These are phyloP conservation scores for Lithophane semibrunnea DNA, from an alignment of 2,888 invertebrate genomes.

Conservation along the genomic window DNA sequence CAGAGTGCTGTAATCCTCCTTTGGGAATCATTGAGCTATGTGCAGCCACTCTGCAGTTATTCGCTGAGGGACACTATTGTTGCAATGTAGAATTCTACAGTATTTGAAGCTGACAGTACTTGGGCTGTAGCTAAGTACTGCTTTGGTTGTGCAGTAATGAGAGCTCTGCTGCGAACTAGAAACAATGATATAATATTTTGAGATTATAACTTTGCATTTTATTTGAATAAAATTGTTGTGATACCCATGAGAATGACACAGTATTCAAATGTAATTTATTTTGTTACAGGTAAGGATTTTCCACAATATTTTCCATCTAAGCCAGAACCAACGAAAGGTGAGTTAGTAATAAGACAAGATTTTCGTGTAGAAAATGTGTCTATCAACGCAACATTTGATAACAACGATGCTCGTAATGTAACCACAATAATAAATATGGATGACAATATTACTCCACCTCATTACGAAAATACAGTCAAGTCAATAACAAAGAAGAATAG, in stretches of 20 bases:
- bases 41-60: constrained; percentile 62
- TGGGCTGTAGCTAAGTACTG: constrained; percentile 11
- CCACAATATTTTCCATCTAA: not conserved
- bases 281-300: constrained; percentile 66
- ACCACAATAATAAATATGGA: constrained; percentile 33
- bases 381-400: constrained; percentile 9
- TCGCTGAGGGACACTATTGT: constrained; percentile 65
- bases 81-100: constrained; percentile 43
- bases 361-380: not conserved
- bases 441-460: constrained; percentile 36
- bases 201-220: not conserved
- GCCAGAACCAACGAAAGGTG: constrained; percentile 24
- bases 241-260: not conserved
- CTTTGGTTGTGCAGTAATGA: constrained; percentile 5
- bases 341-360: not conserved
- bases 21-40: constrained; percentile 71
- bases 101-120: constrained; percentile 23
- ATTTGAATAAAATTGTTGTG: constrained; percentile 2
- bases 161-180: constrained; percentile 4
- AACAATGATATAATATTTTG: constrained; percentile 6
- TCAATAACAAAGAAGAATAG: constrained; percentile 63
- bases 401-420: constrained; percentile 11
- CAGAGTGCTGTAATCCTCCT: constrained; percentile 69
- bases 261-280: constrained; percentile 12
- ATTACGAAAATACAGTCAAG: constrained; percentile 47